These are phyloP conservation scores for Drosophila subpulchrella DNA, from an alignment of 1,140 invertebrate species.

Conservation along the genomic window DNA sequence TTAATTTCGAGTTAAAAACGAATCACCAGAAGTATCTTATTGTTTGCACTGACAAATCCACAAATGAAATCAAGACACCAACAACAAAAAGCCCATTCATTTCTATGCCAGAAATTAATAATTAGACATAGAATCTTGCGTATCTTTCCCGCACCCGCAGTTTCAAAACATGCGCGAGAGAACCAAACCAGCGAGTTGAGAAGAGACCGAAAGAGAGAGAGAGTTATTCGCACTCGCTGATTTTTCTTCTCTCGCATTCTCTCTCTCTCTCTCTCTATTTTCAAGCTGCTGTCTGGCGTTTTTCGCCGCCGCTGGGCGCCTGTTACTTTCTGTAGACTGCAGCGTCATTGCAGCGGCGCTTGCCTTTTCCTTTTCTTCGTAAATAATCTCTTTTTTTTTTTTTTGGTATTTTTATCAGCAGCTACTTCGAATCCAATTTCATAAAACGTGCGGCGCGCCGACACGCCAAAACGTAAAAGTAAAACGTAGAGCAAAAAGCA, in stretches of 20 bases:
- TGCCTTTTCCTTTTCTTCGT: constrained; percentile 24
- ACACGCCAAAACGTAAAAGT: constrained; percentile 57
- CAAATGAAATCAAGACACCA: constrained; percentile 25
- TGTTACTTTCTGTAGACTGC: constrained; percentile 84
- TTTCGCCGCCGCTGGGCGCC: constrained; percentile 53
- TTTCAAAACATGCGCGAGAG: constrained; percentile 65
- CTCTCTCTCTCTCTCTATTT: constrained; percentile 27
- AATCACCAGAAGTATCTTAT: constrained; percentile 2
- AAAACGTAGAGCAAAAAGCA: constrained; percentile 25
- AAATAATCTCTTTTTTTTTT: constrained; percentile 16
- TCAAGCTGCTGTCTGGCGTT: constrained; percentile 38
- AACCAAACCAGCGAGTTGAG: constrained; percentile 9
- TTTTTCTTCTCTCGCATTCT: constrained; percentile 16
- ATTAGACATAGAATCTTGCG: constrained; percentile 21
- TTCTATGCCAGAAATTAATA: constrained; percentile 36
- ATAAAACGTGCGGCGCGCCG: constrained; percentile 53
- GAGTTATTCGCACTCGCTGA: constrained; percentile 18
- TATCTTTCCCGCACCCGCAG: constrained; percentile 10
- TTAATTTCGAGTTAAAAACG: not conserved
- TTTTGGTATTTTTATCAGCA: constrained; percentile 35
- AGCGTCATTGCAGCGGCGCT: constrained; percentile 79
- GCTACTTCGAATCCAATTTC: constrained; percentile 46
- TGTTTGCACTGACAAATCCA: constrained; percentile 6
- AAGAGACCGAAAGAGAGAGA: constrained; percentile 5
- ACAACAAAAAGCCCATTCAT: constrained; percentile 37